Base-by-base conservation (phyloP, 1,140 invertebrate genomes). In the Procambarus clarkii region DNA sequence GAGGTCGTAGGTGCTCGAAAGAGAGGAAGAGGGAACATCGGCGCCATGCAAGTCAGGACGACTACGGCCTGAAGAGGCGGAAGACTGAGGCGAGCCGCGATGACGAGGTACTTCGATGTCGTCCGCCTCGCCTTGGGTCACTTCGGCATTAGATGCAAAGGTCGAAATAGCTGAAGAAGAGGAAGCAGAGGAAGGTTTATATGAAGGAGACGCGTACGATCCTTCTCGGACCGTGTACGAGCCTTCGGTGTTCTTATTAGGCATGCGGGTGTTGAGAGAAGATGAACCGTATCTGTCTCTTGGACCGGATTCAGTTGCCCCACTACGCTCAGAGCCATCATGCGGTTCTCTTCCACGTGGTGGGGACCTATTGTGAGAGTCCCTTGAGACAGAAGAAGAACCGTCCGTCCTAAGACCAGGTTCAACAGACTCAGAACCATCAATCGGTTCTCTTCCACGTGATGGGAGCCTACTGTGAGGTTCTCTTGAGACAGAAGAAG, bases 191-290 rank as follows among this genome's bases (percentile, higher is more conserved):
- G 60, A 64, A 45, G 92, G 82, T 8, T 82, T 60, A 76, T 91
- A 91, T 2, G 88, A 91, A 18, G 88, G 44, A 2, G 88, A 91
- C 3, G 69, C 58, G 44, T 91, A 85, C n/a, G 81, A 91, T 45
- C 88, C 88, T 69, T 91, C 81, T 15, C 71, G 74, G 4, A 45
- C 74, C 60, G 71, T 46, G 50, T 85, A 85, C 44, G 88, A 84
- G 13, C 88, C 88, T 44, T 83, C 71, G 5, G 50, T n/a, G 1
- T 78, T n/a, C 21, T 48, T 84, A 4, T 76, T 45, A 54, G 60
- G 60, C 21, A 18, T 64, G 13, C 13, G 11, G 60, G 18, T 18
- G 4, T 54, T 54, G 50, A 54, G 50, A 54, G 2, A 13, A 54
- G 50, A 54, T 54, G 50, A 54, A 54, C 50, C 13, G 4, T 54